phyloP scores from a whole-genome alignment of 1,140 invertebrate genomes.

The Sinella curviseta region DNA sequence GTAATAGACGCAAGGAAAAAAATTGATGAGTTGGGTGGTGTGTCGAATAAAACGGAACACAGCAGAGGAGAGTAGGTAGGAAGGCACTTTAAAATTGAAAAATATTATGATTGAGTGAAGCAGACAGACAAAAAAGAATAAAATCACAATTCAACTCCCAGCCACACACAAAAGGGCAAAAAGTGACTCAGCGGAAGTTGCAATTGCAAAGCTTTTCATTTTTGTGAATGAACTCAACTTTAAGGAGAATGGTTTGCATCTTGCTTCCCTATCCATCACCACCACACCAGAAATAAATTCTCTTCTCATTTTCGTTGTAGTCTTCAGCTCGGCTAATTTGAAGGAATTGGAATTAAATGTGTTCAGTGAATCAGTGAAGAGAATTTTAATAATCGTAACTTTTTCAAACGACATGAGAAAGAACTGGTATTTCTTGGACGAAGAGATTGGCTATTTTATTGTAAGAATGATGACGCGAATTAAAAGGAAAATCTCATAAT shows the following conservation, averaged over 20 bases:
- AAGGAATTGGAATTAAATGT: background rate
- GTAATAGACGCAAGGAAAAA: too few species aligned
- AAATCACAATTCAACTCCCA: background rate
- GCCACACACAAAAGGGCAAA: background rate
- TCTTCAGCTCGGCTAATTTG: background rate
- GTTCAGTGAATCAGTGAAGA: background rate
- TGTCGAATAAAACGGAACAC: background rate
- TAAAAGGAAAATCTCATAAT: background rate
- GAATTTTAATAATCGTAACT: background rate
- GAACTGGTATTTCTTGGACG: too few species aligned
- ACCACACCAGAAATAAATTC: background rate
- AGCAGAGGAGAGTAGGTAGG: background rate
- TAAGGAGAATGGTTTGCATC: too few species aligned
- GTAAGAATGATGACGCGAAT: background rate
- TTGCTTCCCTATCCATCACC: background rate
- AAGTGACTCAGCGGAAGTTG: slow-evolving; percentile 17
- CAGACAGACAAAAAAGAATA: background rate
- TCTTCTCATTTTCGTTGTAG: background rate
- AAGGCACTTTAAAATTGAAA: background rate
- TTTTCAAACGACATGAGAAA: too few species aligned
- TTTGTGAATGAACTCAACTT: background rate
- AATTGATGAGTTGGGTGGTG: slow-evolving; percentile 12
- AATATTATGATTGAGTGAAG: background rate
- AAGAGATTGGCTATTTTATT: too few species aligned
- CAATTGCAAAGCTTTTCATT: background rate